These are phyloP conservation scores for Microcebus griseorufus DNA, from an alignment of 2,113 vertebrate species.

Conservation along the genomic window DNA sequence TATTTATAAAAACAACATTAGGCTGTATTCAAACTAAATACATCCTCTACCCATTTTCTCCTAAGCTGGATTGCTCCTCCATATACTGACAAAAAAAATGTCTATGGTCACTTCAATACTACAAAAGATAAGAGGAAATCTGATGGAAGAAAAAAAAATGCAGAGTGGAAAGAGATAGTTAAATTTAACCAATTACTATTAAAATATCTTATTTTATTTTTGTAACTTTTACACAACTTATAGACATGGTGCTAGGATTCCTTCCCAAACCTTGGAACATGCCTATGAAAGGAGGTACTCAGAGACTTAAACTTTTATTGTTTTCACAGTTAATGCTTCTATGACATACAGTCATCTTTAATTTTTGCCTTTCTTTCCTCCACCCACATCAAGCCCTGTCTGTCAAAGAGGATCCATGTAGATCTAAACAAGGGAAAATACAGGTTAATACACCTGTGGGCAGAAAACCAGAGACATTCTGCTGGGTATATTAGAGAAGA, in stretches of 20 bases:
- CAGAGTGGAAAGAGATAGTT: background rate
- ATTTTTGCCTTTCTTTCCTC: background rate
- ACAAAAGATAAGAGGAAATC: background rate
- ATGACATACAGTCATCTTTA: background rate
- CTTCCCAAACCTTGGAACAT: background rate
- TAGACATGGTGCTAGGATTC: background rate
- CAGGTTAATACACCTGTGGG: background rate
- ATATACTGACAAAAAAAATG: background rate
- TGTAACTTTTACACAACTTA: background rate
- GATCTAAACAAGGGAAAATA: background rate
- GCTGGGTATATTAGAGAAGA: background rate
- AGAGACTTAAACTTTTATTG: background rate
- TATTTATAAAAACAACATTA: background rate
- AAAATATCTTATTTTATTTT: background rate
- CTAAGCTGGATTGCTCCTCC: rapidly evolving
- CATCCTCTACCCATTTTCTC: background rate
- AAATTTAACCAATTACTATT: background rate
- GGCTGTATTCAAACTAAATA: background rate
- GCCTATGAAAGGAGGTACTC: background rate
- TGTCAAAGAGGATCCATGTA: background rate
- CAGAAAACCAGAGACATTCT: background rate
- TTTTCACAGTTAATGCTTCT: background rate
- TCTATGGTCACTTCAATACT: background rate
- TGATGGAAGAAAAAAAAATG: background rate
- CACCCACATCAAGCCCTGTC: background rate